Percentiles rank a stretch among this genome's conserved stretches.
phyloP scores from a whole-genome alignment of 2,113 vertebrate species.

The Puffinus mauretanicus region DNA sequence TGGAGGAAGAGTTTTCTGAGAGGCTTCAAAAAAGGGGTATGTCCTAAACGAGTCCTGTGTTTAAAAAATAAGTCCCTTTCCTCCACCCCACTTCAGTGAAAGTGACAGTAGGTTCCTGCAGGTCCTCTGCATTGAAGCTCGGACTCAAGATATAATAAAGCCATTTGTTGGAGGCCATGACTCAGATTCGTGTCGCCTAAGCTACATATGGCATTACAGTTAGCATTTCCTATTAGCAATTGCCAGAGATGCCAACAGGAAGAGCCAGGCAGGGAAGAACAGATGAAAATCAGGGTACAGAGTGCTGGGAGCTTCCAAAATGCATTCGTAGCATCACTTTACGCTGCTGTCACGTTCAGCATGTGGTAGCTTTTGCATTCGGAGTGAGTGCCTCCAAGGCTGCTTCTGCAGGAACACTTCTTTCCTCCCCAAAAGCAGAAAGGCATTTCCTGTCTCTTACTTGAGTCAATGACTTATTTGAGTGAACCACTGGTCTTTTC shows the following conservation, averaged over 20 bases:
- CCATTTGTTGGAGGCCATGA: background rate
- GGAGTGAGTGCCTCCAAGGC: background rate
- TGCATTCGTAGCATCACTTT: background rate
- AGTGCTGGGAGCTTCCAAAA: background rate
- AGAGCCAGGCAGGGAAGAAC: background rate
- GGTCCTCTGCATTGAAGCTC: background rate
- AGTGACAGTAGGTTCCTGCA: background rate
- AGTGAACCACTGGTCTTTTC: background rate
- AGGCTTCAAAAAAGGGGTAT: background rate
- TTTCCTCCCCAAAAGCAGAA: background rate
- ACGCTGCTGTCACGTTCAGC: background rate
- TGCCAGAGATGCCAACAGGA: background rate
- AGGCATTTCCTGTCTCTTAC: conserved; percentile 18
- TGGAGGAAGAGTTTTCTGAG: background rate
- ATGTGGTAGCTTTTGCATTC: background rate
- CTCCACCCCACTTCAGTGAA: background rate
- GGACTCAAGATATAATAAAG: background rate
- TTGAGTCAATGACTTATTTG: background rate
- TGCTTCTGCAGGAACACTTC: background rate
- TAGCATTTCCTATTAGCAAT: background rate
- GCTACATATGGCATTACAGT: background rate
- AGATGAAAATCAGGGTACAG: background rate
- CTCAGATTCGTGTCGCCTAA: background rate
- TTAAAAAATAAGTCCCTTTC: background rate
- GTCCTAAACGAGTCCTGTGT: background rate